Base-by-base conservation (phyloP, 2,888 invertebrate genomes). In the Synanthedon vespiformis region DNA sequence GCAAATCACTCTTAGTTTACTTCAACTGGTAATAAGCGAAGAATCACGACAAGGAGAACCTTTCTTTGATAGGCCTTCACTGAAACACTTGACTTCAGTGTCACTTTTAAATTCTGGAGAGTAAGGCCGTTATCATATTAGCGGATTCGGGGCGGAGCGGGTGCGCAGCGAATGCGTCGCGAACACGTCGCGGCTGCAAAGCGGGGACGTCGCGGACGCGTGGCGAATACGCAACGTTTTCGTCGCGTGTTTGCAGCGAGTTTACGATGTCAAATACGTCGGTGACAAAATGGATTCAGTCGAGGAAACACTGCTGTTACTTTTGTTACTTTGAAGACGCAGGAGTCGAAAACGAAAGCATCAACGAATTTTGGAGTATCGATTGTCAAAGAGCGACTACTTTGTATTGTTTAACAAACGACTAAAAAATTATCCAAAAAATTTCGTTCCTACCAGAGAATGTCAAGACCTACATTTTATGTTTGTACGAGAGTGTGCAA, bases 281-380 rank as follows among this genome's bases (percentile, higher is more conserved):
- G 49, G 48, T 48, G 13, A 48, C 18, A 52, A 34, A 52, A 52
- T 48, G 52, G 40, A 40, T 48, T 52, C 48, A 18, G 48, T 40
- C 48, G 16, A 48, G 48, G 48, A 48, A 48, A 48, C 48, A 14
- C 48, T 48, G 18, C 48, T 18, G 16, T 48, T 49, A 6, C 6
- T 40, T 52, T 48, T 49, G 16, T 40, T 40, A 49, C 40, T 41
- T 49, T 44, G 49, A 41, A 51, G 51, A 44, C 49, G 48, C 48
- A 48, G 52, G 49, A 52, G 48, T 48, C 2, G 48, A 52, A 52
- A 52, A 52, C 49, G 40, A 40, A 52, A 52, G 13, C 52, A 52
- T 34, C 48, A 49, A 52, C 52, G 52, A 34, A 52, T 52, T 52
- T 52, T 49, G 49, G 49, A 48, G n/a, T 40, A n/a, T 44, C 14